Evolutionary conservation across 2,797 vertebrate genomes (phyloP), one percentile per base, ranked within the genome.

Genomic region (Numenius phaeopus): DNA sequence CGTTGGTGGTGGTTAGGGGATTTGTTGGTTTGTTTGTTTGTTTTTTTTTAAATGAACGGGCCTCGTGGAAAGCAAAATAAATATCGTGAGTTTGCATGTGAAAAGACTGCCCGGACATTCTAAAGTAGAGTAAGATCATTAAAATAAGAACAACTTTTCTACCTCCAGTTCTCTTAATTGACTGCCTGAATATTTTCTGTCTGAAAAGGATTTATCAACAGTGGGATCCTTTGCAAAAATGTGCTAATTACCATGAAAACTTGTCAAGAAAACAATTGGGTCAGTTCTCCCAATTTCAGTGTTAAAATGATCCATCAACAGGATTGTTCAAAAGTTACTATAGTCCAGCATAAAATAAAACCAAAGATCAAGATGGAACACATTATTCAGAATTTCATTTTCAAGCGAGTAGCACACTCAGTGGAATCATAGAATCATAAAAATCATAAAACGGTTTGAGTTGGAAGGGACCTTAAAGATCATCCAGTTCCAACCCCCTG

Each of bases 61-160:
- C 49, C 44, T 78, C 47, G 73, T 59, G 77, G 61, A 96, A 96
- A 94, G 47, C 57, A 96, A 96, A 97, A 89, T 79, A 96, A 92
- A 91, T 81, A 71, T 39, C 1, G 0, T 39, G 76, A 82, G 42
- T 79, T 81, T 76, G 14, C n/a, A 40, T 64, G 61, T 76, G 24
- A 91, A 96, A 94, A 62, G 15, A 79, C 0, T 3, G 1, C 37
- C 52, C 50, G 23, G 59, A 93, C 44, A 83, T 66, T 91, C 26
- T 84, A 44, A 66, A 64, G 9, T 69, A 88, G 21, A 55, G 11
- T 39, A 69, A 72, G 29, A 42, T 76, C 47, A 67, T 70, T 86
- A 81, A 95, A 94, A 47, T 39, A 81, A 61, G n/a, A 88, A 69
- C 4, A 78, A 61, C 4, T 42, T 92, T 69, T 78, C 17, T 65